Conservation (phyloP, 2,888 invertebrate species). For the Epicampocera succincta region DNA sequence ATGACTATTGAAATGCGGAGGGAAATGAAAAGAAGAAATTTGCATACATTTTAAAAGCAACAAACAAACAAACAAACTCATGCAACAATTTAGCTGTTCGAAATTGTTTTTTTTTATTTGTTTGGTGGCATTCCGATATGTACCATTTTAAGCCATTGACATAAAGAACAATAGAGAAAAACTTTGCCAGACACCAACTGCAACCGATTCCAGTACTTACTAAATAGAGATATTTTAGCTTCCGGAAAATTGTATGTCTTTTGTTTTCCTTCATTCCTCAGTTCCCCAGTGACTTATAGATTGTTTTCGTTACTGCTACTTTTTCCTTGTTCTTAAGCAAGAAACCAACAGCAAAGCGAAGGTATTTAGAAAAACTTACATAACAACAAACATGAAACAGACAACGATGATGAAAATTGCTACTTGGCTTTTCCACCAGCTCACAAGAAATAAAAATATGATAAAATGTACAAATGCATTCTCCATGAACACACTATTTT, state of each 20-base stretch:
- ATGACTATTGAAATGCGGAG: too few relatives aligned
- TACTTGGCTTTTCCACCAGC: slow-evolving; percentile 59
- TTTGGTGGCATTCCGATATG: background rate
- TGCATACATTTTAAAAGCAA: too few relatives aligned
- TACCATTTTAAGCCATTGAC: slow-evolving; percentile 35
- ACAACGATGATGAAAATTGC: slow-evolving; percentile 58
- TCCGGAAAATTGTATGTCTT: slow-evolving; percentile 57
- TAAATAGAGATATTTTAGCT: slow-evolving; percentile 65
- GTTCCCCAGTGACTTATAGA: slow-evolving; percentile 59
- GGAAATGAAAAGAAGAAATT: too few relatives aligned
- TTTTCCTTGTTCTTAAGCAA: background rate
- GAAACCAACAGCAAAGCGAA: slow-evolving; percentile 53
- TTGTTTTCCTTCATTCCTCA: slow-evolving; percentile 48
- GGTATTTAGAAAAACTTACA: slow-evolving; percentile 20
- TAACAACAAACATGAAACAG: slow-evolving; percentile 12
- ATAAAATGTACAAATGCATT: slow-evolving; percentile 23
- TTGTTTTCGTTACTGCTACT: slow-evolving; percentile 32
- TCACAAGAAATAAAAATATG: slow-evolving; percentile 29
- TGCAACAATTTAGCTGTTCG: too few relatives aligned
- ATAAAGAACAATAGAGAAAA: slow-evolving; percentile 30
- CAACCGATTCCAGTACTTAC: slow-evolving; percentile 49
- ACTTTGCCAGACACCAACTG: slow-evolving; percentile 15
- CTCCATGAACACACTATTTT: background rate
- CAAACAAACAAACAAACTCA: too few relatives aligned
- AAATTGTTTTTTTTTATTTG: too few relatives aligned